These are phyloP conservation scores for Chelidonichthys spinosus DNA, from an alignment of 2,797 vertebrate genomes.

Conservation along the genomic window DNA sequence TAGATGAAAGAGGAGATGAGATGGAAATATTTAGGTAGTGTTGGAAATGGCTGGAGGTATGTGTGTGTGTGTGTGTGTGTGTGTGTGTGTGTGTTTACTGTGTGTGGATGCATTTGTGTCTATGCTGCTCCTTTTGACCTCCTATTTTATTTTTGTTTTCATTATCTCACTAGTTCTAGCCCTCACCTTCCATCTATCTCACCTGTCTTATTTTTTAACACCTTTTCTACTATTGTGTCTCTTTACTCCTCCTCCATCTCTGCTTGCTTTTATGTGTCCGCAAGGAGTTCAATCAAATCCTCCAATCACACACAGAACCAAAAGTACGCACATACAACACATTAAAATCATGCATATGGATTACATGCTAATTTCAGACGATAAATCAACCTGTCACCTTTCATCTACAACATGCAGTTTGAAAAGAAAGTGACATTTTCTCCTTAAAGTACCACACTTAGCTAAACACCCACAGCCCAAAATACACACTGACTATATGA, in stretches of 20 bases:
- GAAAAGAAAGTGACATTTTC: constrained; percentile 14
- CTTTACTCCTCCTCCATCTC: neutral
- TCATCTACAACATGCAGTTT: constrained; percentile 13
- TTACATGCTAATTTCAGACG: constrained; percentile 11
- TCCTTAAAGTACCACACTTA: neutral
- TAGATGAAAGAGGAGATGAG: constrained; percentile 45
- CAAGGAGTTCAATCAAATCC: constrained; percentile 26
- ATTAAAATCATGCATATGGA: constrained; percentile 6
- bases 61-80: neutral
- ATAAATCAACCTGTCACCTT: constrained; percentile 11
- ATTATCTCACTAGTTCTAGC: neutral
- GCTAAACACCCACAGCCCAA: constrained; percentile 7
- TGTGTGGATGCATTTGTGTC: neutral
- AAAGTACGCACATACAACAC: no score
- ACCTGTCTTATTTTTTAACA: neutral
- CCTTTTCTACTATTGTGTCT: neutral
- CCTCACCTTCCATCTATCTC: neutral
- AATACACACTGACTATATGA: constrained; percentile 29
- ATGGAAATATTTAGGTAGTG: constrained; percentile 24
- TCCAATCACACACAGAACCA: constrained; percentile 3
- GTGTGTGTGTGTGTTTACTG: constrained; percentile 15
- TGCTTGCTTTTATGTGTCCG: neutral
- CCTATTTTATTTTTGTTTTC: neutral
- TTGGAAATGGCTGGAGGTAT: neutral
- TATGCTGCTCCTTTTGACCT: neutral